These are phyloP conservation scores for Drosophila littoralis DNA, from an alignment of 1,140 invertebrate species.

Conservation along the genomic window DNA sequence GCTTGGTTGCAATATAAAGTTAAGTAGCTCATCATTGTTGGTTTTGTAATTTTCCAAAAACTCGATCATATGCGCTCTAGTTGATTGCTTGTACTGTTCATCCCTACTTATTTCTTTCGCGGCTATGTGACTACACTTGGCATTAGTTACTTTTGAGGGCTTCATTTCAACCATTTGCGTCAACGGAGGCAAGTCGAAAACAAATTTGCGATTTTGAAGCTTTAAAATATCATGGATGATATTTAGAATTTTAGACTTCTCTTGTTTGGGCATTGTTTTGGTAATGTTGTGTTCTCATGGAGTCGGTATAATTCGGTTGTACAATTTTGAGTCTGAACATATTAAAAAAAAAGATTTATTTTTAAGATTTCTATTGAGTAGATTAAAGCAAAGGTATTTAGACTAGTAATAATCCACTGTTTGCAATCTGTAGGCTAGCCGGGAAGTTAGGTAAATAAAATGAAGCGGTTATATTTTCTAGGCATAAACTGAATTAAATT, in stretches of 20 bases:
- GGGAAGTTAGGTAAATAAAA: too few relatives aligned
- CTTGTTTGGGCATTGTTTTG: not conserved
- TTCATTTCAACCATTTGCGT: not conserved
- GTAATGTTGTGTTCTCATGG: not conserved
- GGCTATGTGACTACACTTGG: too few relatives aligned
- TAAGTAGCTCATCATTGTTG: conserved; percentile 8
- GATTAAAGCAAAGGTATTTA: not conserved
- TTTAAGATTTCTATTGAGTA: not conserved
- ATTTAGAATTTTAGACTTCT: not conserved
- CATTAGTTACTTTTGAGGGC: not conserved
- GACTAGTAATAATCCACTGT: too few relatives aligned
- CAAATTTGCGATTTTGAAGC: not conserved
- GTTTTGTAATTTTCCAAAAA: not conserved
- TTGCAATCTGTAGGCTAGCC: too few relatives aligned
- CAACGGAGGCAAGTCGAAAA: not conserved
- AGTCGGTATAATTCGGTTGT: not conserved
- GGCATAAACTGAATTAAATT: not conserved
- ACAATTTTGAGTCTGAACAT: conserved; percentile 2
- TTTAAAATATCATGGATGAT: not conserved
- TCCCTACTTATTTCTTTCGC: not conserved
- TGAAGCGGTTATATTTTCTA: not conserved
- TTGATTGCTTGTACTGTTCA: not conserved
- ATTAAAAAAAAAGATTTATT: not conserved
- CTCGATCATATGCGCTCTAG: not conserved
- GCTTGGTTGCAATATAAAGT: conserved; percentile 1